These are phyloP conservation scores for Cryptus viduatorius DNA, from an alignment of 2,888 invertebrate genomes.

Conservation along the genomic window DNA sequence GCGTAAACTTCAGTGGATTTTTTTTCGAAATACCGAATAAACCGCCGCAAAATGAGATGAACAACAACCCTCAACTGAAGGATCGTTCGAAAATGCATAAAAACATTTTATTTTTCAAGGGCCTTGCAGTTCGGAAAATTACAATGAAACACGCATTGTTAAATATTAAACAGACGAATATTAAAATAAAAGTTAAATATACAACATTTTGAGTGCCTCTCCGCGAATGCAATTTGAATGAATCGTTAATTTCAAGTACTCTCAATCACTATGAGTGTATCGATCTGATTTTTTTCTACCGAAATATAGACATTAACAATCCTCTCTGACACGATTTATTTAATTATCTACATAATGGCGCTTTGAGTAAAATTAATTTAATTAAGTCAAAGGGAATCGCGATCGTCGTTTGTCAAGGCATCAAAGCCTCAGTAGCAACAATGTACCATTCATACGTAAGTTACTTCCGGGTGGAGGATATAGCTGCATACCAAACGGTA, in stretches of 20 bases:
- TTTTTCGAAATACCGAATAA: background rate
- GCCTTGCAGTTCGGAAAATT: background rate
- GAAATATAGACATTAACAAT: no score
- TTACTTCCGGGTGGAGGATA: no score
- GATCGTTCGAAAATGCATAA: background rate
- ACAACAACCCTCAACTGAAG: background rate
- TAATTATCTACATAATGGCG: no score
- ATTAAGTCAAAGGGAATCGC: no score
- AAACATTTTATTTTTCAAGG: background rate
- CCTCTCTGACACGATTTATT: no score
- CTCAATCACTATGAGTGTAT: background rate
- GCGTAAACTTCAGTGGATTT: background rate
- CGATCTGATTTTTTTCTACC: background rate
- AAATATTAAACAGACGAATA: background rate
- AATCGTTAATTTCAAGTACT: background rate
- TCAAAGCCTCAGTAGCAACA: no score
- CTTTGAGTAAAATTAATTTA: no score
- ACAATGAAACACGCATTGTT: background rate
- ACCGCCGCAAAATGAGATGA: background rate
- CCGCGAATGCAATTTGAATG: background rate
- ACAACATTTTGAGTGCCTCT: background rate
- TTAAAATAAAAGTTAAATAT: background rate
- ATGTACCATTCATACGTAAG: no score
- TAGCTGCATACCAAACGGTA: no score
- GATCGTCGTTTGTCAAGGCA: no score